Base-by-base conservation (phyloP, 2,797 vertebrate species). In the Gastrophryne carolinensis region DNA sequence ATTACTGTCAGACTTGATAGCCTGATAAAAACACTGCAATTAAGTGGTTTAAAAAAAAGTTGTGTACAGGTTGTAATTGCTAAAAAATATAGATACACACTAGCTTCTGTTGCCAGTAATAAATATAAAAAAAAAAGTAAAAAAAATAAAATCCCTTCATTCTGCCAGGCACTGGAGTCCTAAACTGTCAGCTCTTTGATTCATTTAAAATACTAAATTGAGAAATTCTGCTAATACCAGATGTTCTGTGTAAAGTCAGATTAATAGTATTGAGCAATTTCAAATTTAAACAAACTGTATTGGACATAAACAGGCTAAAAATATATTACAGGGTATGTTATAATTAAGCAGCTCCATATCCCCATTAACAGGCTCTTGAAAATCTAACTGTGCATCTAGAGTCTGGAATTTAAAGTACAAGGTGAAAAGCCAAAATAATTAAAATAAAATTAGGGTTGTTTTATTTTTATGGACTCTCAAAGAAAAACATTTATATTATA, bases 11-110 rank as follows among this genome's bases (percentile, higher is more conserved):
- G 52, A 30, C 44, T 52, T 72, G 52, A 35, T 17, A 64, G 27
- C 58, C 67, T 11, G 58, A 66, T 60, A 63, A 78, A 72, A 78
- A 78, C 75, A 78, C 67, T 78, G 75, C 75, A 72, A 78, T 58
- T 71, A 67, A 37, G 67, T 69, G 23, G 57, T 63, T 49, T 47
- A 69, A 69, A 64, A 56, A 68, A 63, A 29, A 27, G n/a, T 13
- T 41, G 39, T 72, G 69, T 66, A 72, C 58, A 78, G 65, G 61
- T 53, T 65, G 56, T 53, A 72, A 44, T 64, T 50, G 60, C 61
- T 77, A 65, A 77, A 77, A 67, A 65, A 71, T 71, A 72, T 47
- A 77, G 52, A 32, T 63, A 71, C 66, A 78, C 67, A 52, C 67
- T 50, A 56, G 37, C 13, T 26, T 64, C n/a, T 29, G 29, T 47